A percentile compares a stretch with the other conserved stretches of the same genome.
phyloP scores from a whole-genome alignment of 2,797 vertebrate species.

The Poeciliopsis paucimaculata region DNA sequence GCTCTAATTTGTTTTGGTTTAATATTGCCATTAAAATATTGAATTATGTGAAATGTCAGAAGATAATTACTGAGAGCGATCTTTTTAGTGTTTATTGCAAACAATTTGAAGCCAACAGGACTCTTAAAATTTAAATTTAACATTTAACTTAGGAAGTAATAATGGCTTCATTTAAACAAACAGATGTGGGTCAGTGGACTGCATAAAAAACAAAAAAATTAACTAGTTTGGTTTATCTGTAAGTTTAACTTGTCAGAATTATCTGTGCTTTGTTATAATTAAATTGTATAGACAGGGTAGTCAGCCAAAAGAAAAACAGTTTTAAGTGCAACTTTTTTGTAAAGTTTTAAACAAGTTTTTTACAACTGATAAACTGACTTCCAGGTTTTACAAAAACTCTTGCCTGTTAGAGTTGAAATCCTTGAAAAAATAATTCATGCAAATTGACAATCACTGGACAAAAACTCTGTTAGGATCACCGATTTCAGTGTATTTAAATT shows the following conservation, averaged over 20 bases:
- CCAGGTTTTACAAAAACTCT: neutral
- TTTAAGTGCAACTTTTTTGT: neutral
- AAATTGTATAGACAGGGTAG: neutral
- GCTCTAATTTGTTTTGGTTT: neutral
- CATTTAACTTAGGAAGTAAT: neutral
- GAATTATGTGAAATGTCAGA: neutral
- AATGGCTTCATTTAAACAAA: neutral
- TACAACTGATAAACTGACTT: neutral
- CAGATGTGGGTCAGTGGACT: neutral
- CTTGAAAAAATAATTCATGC: neutral
- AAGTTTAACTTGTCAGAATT: neutral
- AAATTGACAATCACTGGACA: neutral
- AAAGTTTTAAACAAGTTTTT: neutral
- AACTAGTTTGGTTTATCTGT: neutral
- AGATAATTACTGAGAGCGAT: neutral
- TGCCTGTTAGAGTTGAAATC: neutral
- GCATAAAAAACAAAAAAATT: neutral
- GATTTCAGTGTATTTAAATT: neutral
- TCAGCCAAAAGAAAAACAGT: neutral
- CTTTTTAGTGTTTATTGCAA: neutral
- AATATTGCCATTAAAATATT: neutral
- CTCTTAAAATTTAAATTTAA: neutral
- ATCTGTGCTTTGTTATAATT: neutral
- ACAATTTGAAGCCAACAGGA: neutral
- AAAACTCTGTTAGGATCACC: neutral